Percentiles rank a stretch among this genome's conserved stretches.
These are phyloP conservation scores for Acleris emargana DNA, from an alignment of 2,888 invertebrate species.

Conservation along the genomic window DNA sequence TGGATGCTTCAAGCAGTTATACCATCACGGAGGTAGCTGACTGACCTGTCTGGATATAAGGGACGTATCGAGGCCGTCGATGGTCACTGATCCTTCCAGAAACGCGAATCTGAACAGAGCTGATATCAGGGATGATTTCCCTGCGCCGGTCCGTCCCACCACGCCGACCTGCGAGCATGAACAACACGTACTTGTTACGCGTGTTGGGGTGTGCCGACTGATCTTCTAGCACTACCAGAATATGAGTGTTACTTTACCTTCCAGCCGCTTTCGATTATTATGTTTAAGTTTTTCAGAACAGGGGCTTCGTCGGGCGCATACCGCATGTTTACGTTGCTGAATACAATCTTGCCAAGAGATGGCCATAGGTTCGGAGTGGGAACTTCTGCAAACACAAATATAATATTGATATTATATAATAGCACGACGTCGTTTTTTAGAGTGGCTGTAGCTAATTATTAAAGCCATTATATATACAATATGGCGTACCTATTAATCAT, in stretches of 20 bases:
- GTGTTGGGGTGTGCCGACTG: too few relatives aligned
- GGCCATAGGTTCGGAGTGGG: slow-evolving; percentile 86
- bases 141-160: slow-evolving; percentile 90
- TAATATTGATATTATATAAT: neutral
- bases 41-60: slow-evolving; percentile 81
- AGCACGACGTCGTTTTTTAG: too few relatives aligned
- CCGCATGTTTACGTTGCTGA: slow-evolving; percentile 83
- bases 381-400: slow-evolving; percentile 58
- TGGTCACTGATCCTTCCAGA: slow-evolving; percentile 83
- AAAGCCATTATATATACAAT: too few relatives aligned
- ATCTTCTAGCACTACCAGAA: too few relatives aligned
- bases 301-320: slow-evolving; percentile 85
- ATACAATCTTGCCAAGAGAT: slow-evolving; percentile 82
- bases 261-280: slow-evolving; percentile 71
- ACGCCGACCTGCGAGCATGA: slow-evolving; percentile 82
- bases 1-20: too few relatives aligned
- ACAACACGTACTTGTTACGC: neutral
- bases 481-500: too few relatives aligned
- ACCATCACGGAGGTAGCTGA: neutral
- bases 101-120: slow-evolving; percentile 88
- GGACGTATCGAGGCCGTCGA: slow-evolving; percentile 86
- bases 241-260: slow-evolving; percentile 55
- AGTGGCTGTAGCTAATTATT: too few relatives aligned
- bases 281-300: slow-evolving; percentile 82
- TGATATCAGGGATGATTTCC: slow-evolving; percentile 88